Evolutionary conservation across 2,113 vertebrate genomes (phyloP), one percentile per base, ranked within the genome.

Genomic region (Neolamprologus fasciatus): DNA sequence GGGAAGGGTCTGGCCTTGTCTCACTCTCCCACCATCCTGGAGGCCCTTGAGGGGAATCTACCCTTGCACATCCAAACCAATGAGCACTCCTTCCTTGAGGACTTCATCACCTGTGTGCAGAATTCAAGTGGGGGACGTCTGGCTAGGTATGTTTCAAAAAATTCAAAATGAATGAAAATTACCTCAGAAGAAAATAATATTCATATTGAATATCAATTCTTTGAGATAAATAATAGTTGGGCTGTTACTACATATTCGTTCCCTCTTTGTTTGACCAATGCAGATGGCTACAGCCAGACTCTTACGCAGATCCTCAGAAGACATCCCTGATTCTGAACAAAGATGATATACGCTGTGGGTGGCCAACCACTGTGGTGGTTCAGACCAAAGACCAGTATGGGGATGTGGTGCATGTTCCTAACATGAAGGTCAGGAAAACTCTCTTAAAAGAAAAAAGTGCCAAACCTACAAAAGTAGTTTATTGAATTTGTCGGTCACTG

Each of bases 321-420:
- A 99, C 99, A 4, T 98, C 98, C 17, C 53, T 99, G 94, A 97
- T 99, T 88, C 94, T 99, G 31, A 99, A 99, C 96, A 99, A 99
- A 95, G 99, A 99, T 89, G 98, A 99, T 89, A 98, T 99, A 83
- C 97, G 98, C 33, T 99, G 99, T 89, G 98, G 99, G 23, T 99
- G 99, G 99, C 99, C 99, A 35, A 97, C 99, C 21, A 97, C 98
- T n/a, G 98, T 99, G 91, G 98, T 97, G 1, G 98, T 99, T 19
- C 98, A 99, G 94, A 99, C 99, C 84, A 99, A 99, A 95, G 99
- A 99, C 95, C 98, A 99, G 82, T 99, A 99, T 92, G 99, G 98
- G 10, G 99, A 99, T 87, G 97, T 99, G 87, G 99, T 99, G 85
- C 98, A 99, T 80, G 99, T 99, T 87, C 99, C 98, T 55, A 99